Conservation (phyloP, 2,888 invertebrate species). For the Epinotia nisella region DNA sequence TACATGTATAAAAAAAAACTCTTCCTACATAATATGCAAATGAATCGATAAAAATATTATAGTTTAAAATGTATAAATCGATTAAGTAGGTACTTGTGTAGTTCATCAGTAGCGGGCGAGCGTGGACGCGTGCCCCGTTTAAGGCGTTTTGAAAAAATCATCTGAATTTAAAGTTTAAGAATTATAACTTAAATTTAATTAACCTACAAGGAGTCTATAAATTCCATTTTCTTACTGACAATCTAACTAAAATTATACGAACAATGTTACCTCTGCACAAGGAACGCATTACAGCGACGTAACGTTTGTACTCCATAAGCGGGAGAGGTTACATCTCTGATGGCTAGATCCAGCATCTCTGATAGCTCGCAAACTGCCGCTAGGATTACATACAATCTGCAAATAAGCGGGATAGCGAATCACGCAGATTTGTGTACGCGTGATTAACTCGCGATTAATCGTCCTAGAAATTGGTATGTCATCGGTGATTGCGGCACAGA, state of each 20-base stretch:
- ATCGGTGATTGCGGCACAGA: slow-evolving; percentile 55
- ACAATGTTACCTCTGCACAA: background rate
- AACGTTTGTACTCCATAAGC: background rate
- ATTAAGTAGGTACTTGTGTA: background rate
- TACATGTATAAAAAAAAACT: no score
- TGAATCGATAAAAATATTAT: background rate
- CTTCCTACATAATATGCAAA: background rate
- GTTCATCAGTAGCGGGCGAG: background rate
- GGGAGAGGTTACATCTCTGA: slow-evolving; percentile 8
- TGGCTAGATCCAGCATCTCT: slow-evolving; percentile 16
- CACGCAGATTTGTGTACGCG: slow-evolving; percentile 3
- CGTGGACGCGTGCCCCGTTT: background rate
- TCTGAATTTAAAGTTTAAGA: background rate
- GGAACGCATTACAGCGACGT: slow-evolving; percentile 8
- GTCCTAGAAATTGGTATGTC: slow-evolving; percentile 44
- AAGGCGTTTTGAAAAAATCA: background rate
- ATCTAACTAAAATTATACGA: background rate
- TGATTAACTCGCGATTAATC: slow-evolving; percentile 27
- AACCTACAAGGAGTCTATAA: no score
- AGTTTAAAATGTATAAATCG: background rate
- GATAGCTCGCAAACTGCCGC: slow-evolving; percentile 23
- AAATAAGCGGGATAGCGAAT: background rate
- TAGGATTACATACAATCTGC: background rate
- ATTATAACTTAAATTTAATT: no score
- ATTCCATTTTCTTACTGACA: background rate